Evolutionary conservation across 2,888 invertebrate genomes (phyloP).

Genomic region (Drosophila flavopinicola): DNA sequence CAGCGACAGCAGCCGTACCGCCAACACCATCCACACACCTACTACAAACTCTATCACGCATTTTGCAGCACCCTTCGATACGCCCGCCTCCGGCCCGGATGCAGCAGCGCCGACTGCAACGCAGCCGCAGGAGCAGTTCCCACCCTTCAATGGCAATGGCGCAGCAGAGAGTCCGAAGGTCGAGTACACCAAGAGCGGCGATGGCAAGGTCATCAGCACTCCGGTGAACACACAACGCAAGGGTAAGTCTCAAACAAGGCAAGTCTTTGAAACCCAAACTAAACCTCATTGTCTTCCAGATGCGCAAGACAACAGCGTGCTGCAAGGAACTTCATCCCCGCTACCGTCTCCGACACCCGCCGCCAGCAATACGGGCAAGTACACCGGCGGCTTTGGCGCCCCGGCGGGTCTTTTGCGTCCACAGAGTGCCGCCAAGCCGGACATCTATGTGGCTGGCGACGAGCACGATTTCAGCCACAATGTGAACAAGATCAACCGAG

Average conservation of each 20-base stretch:
- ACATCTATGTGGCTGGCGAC: conserved; percentile 66
- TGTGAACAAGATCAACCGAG: conserved; percentile 32
- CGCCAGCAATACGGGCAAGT: conserved; percentile 65
- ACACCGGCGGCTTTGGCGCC: conserved; percentile 81
- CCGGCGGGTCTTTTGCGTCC: conserved; percentile 61
- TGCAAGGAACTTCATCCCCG: not conserved
- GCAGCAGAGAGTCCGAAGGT: conserved; percentile 60
- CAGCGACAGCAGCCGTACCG: not conserved
- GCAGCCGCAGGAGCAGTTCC: conserved; percentile 55
- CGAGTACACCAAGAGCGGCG: conserved; percentile 82
- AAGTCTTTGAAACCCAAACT: not conserved
- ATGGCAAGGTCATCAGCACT: conserved; percentile 82
- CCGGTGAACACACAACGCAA: conserved; percentile 62
- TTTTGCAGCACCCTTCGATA: conserved; percentile 82
- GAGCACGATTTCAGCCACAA: conserved; percentile 51
- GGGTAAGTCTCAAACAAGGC: conserved; percentile 48
- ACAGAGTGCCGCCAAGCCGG: conserved; percentile 20
- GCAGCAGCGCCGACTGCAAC: conserved; percentile 6
- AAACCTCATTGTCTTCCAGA: conserved; percentile 20
- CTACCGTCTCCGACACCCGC: conserved; percentile 1
- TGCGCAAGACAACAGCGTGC: conserved; percentile 9
- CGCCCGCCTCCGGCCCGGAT: conserved; percentile 22
- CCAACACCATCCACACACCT: conserved; percentile 35
- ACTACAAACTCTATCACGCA: conserved; percentile 77
- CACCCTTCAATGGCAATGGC: conserved; percentile 45